Percentiles rank a stretch among this genome's conserved stretches.
Evolutionary conservation across 2,113 vertebrate genomes (phyloP).

Genomic region (Myotis brandtii): DNA sequence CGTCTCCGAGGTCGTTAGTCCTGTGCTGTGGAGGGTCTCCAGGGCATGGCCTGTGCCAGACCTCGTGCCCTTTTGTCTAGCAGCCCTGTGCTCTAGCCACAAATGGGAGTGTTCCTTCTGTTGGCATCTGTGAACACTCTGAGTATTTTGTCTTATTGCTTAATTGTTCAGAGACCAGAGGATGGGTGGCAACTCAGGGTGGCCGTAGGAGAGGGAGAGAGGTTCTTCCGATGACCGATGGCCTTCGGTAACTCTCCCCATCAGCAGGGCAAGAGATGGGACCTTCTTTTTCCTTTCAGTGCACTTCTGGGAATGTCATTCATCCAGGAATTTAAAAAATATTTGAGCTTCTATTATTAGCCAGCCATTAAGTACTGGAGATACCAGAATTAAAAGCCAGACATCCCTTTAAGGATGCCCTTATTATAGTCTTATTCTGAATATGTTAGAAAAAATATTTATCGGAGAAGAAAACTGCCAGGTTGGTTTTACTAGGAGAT

Average conservation of each 20-base stretch:
- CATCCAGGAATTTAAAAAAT: neutral
- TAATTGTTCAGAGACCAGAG: neutral
- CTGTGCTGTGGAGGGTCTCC: neutral
- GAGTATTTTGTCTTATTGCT: neutral
- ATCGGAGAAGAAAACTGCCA: neutral
- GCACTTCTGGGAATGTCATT: neutral
- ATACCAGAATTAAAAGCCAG: neutral
- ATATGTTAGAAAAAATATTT: conserved; percentile 45
- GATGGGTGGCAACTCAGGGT: neutral
- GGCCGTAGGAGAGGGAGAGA: neutral
- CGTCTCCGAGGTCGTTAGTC: neutral
- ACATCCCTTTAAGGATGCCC: neutral
- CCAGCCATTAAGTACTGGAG: neutral
- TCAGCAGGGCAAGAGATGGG: neutral
- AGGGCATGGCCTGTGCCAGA: neutral
- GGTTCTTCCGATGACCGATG: neutral
- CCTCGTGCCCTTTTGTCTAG: neutral
- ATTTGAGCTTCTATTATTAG: neutral
- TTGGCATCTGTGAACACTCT: neutral
- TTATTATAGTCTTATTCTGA: neutral
- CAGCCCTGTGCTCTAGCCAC: neutral
- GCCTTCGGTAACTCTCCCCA: neutral
- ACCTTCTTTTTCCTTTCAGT: neutral
- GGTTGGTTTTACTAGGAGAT: conserved; percentile 17
- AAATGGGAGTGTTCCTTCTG: neutral